Evolutionary conservation across 53 echinoderm and acorn worm species (phyloP), one percentile per base, ranked within the genome.

Genomic region (Henricia sp.): DNA sequence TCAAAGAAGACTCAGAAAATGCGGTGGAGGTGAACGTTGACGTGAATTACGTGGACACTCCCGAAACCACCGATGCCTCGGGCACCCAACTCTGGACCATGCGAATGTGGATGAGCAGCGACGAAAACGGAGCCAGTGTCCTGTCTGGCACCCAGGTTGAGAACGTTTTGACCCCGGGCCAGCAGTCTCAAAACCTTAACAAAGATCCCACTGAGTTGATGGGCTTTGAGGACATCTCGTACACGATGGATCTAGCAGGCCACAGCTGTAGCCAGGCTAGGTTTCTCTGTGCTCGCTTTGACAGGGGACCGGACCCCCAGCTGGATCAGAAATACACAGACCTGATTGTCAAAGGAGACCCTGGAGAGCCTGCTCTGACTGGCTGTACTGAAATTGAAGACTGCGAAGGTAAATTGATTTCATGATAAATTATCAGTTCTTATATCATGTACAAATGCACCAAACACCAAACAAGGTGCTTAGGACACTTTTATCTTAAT

Each of bases 51-150:
- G 53, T 59, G 26, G 80, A 70, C 44, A 77, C 2, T 17, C 32
- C 39, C 6, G 88, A 92, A 40, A 85, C 88, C 0, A 75, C 91
- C 1, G 68, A 89, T 50, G 87, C 90, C 29, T 56, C 28, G n/a
- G 99, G 99, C 26, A 73, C 69, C 29, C 83, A 59, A 3, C 74
- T 97, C 5, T 97, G 99, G 99, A 83, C 83, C 35, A 68, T 92
- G 58, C 74, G 83, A 32, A 73, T 92, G 64, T 94, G 91, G 91
- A 86, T 83, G 19, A 95, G 88, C 60, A 63, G 63, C 5, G 58
- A 68, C n/a, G 88, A 69, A 50, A 43, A 46, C 46, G 92, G 84
- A 54, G 92, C 90, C 6, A 75, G 43, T 37, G 91, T 90, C 23
- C 71, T 57, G 2, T 33, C 44, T 25, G 66, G 92, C 66, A 88